A percentile compares a stretch with the other conserved stretches of the same genome.
Evolutionary conservation across 2,888 invertebrate genomes (phyloP).

Genomic region (Monopis laevigella): DNA sequence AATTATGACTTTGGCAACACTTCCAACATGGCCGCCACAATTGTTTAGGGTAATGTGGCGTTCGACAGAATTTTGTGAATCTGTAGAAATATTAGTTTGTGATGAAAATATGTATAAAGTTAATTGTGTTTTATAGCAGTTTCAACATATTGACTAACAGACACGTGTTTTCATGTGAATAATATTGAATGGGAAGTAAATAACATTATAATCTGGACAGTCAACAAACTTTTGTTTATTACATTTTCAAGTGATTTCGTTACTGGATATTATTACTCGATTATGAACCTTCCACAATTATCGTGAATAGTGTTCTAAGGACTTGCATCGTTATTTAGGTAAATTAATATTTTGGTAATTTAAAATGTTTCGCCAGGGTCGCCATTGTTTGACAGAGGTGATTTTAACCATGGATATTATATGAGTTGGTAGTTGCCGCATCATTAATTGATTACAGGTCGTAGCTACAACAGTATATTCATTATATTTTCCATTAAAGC

Average conservation of each 20-base stretch:
- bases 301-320: conserved; percentile 54
- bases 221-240: conserved; percentile 69
- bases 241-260: conserved; percentile 54
- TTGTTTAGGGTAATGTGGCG: conserved; percentile 68
- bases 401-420: conserved; percentile 17
- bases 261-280: conserved; percentile 45
- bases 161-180: conserved; percentile 48
- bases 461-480: no score
- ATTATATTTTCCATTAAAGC: no score
- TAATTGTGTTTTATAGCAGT: conserved; percentile 61
- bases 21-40: conserved; percentile 65
- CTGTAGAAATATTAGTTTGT: conserved; percentile 57
- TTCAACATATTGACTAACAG: conserved; percentile 50
- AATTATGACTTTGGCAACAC: neutral
- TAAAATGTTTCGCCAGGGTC: conserved; percentile 43
- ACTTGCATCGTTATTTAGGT: conserved; percentile 58
- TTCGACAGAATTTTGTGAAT: conserved; percentile 63
- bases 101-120: conserved; percentile 60
- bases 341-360: conserved; percentile 34
- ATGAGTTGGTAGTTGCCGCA: conserved; percentile 5
- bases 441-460: conserved; percentile 7
- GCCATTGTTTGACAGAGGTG: conserved; percentile 62
- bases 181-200: conserved; percentile 49
- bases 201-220: conserved; percentile 60
- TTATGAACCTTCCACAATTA: conserved; percentile 55